A percentile compares a stretch with the other conserved stretches of the same genome.
phyloP scores from a whole-genome alignment of 2,113 vertebrate genomes.

The Scolopax mira region DNA sequence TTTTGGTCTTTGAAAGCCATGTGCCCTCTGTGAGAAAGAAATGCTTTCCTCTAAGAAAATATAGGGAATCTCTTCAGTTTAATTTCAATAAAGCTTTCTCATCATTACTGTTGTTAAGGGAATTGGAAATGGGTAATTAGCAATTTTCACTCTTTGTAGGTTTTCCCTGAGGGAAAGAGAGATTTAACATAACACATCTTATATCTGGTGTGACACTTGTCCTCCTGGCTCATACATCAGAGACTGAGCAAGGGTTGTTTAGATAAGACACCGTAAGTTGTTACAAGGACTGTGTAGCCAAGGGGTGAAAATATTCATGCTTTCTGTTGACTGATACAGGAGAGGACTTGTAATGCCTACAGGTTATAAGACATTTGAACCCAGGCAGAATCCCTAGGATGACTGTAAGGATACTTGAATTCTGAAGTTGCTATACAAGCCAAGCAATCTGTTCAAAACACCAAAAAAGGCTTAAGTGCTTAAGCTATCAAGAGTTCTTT shows the following conservation, averaged over 20 bases:
- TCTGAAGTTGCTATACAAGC: background rate
- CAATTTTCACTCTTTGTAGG: background rate
- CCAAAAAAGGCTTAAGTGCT: constrained; percentile 5
- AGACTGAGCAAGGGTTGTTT: background rate
- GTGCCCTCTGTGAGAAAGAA: background rate
- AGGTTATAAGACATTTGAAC: background rate
- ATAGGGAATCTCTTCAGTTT: background rate
- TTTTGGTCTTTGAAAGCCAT: background rate
- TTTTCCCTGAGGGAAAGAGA: background rate
- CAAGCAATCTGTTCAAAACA: constrained; percentile 38
- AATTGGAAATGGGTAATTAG: background rate
- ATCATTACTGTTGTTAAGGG: background rate
- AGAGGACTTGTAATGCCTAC: background rate
- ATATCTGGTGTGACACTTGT: background rate
- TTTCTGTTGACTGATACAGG: background rate
- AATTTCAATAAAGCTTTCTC: background rate
- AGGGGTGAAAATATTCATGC: background rate
- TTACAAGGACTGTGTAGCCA: background rate
- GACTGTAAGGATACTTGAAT: background rate
- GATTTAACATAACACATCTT: background rate
- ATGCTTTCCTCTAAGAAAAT: background rate
- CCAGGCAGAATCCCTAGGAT: constrained; percentile 5
- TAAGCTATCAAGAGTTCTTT: constrained; percentile 30
- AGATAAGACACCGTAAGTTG: background rate
- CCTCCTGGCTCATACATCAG: background rate